A percentile compares a stretch with the other conserved stretches of the same genome.
Conservation (phyloP, 2,888 invertebrate species). For the Pelosia muscerda region DNA sequence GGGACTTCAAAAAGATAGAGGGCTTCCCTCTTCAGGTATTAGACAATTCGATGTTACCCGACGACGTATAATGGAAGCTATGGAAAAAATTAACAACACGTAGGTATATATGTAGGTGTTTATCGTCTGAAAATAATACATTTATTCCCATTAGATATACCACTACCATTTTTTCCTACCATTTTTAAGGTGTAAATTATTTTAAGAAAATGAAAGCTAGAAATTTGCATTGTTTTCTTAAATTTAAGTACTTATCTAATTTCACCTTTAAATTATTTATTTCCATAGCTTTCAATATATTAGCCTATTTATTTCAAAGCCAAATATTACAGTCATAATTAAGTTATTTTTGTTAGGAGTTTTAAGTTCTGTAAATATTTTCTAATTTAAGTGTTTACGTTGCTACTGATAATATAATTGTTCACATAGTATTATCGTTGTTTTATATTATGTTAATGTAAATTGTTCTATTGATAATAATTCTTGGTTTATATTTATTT, state of each 20-base stretch:
- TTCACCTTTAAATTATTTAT: constrained; percentile 42
- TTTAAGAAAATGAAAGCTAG: constrained; percentile 14
- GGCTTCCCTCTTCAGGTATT: constrained; percentile 54
- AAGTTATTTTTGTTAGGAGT: constrained; percentile 76
- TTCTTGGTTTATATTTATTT: constrained; percentile 79
- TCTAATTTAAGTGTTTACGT: constrained; percentile 78
- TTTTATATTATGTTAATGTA: constrained; percentile 80
- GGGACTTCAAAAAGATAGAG: constrained; percentile 83
- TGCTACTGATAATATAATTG: constrained; percentile 68
- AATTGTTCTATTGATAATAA: constrained; percentile 73
- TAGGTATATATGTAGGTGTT: constrained; percentile 31
- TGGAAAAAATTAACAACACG: constrained; percentile 63
- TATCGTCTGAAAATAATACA: constrained; percentile 32
- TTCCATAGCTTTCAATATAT: constrained; percentile 84
- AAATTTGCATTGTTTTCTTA: constrained; percentile 5
- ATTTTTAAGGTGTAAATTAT: neutral
- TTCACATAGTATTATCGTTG: constrained; percentile 84
- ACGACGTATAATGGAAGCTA: constrained; percentile 84
- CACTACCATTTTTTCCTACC: constrained; percentile 15
- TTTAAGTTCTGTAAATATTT: constrained; percentile 84
- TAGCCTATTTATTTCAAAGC: constrained; percentile 86
- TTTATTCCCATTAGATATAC: constrained; percentile 23
- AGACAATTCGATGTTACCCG: constrained; percentile 85
- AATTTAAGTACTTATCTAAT: constrained; percentile 17
- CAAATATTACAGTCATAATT: constrained; percentile 87